phyloP scores from a whole-genome alignment of 2,888 invertebrate species.

The Lycia hirtaria region DNA sequence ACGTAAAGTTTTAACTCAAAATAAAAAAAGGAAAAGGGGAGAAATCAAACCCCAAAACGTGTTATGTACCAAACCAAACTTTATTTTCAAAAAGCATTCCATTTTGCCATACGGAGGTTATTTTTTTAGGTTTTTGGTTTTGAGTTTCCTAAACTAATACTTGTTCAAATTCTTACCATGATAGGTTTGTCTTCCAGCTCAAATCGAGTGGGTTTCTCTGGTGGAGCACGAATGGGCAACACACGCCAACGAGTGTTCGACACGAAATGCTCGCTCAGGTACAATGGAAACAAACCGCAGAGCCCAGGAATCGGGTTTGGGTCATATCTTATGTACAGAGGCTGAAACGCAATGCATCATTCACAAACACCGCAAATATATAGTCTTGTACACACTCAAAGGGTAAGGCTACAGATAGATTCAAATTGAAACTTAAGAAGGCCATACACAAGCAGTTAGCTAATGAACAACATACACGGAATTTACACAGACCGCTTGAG shows the following conservation, averaged over 20 bases:
- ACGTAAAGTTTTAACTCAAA: no score
- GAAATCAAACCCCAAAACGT: no score
- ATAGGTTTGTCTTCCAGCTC: constrained; percentile 70
- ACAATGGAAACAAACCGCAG: constrained; percentile 68
- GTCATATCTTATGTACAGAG: constrained; percentile 76
- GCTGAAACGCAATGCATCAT: constrained; percentile 62
- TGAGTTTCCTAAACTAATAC: no score
- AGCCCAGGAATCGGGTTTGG: constrained; percentile 75
- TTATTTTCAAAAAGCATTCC: no score
- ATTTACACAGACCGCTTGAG: no score
- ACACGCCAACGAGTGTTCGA: constrained; percentile 77
- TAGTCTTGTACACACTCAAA: constrained; percentile 1
- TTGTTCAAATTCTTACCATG: constrained; percentile 50
- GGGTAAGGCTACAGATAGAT: not conserved
- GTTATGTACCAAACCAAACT: no score
- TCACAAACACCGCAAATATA: constrained; percentile 25
- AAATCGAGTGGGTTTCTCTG: constrained; percentile 65
- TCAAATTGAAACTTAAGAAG: not conserved
- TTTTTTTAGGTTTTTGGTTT: no score
- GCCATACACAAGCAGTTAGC: not conserved
- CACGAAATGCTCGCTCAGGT: constrained; percentile 73
- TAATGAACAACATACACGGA: no score
- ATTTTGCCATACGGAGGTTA: no score
- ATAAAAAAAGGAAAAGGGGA: no score
- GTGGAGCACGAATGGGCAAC: constrained; percentile 63